Conservation (phyloP, 1,140 invertebrate genomes). For the Drosophila sturtevanti region DNA sequence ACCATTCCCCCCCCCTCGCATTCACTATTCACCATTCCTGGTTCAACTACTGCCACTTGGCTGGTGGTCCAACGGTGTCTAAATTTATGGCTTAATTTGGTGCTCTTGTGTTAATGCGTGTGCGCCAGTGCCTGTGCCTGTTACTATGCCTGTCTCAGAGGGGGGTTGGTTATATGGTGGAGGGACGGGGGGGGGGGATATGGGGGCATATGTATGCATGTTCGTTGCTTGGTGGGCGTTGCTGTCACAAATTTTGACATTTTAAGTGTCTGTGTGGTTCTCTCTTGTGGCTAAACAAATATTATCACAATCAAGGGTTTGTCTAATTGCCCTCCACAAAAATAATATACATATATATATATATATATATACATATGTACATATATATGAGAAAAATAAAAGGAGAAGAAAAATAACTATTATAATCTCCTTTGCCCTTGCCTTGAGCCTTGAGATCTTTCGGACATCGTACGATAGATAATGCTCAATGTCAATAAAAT, state of each 20-base stretch:
- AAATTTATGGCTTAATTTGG: conserved; percentile 81
- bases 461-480: too few species aligned
- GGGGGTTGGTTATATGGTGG: conserved; percentile 21
- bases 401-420: too few species aligned
- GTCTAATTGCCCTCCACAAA: conserved; percentile 55
- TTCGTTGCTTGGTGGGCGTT: conserved; percentile 38
- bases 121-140: conserved; percentile 22
- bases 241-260: conserved; percentile 70
- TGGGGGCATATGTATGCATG: background rate
- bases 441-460: too few species aligned
- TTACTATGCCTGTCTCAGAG: conserved; percentile 34
- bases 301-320: conserved; percentile 47
- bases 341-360: too few species aligned
- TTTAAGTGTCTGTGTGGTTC: conserved; percentile 72
- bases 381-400: too few species aligned
- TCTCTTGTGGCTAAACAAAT: conserved; percentile 62
- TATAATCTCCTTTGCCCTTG: too few species aligned
- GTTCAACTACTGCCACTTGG: conserved; percentile 48
- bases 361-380: too few species aligned
- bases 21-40: background rate
- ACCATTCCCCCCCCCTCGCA: background rate
- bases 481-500: too few species aligned
- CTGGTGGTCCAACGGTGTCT: conserved; percentile 68
- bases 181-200: background rate
- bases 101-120: conserved; percentile 74